phyloP scores from a whole-genome alignment of 1,140 invertebrate species.

The Euglossa dilemma region DNA sequence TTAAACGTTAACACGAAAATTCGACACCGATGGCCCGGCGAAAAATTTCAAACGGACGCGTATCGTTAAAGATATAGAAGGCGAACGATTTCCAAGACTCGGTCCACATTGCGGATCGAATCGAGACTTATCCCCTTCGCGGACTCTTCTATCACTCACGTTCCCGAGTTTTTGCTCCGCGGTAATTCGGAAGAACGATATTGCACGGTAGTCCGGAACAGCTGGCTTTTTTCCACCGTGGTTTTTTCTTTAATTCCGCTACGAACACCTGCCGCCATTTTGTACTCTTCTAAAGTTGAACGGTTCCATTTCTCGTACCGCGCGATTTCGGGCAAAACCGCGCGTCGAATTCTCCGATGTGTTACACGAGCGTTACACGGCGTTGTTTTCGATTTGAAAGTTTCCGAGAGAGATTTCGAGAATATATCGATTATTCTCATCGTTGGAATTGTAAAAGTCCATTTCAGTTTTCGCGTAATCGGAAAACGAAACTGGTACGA shows the following conservation, averaged over 20 bases:
- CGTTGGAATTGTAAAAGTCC: background rate
- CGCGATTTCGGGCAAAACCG: background rate
- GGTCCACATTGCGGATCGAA: constrained; percentile 1
- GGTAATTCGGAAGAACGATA: background rate
- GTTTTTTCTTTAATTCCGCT: background rate
- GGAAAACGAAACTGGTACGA: background rate
- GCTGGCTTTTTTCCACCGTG: background rate
- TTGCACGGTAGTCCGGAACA: background rate
- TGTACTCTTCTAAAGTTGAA: background rate
- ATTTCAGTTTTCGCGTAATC: background rate
- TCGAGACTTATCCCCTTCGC: background rate
- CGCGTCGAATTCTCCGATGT: background rate
- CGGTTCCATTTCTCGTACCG: background rate
- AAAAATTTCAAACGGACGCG: constrained; percentile 8
- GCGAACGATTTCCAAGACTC: no score
- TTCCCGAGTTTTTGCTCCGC: background rate
- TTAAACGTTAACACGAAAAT: constrained; percentile 51
- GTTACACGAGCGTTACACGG: background rate
- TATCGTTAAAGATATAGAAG: background rate
- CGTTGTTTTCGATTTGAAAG: background rate
- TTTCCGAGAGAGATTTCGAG: background rate
- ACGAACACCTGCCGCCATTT: background rate
- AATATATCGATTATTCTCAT: background rate
- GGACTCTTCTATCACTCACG: background rate
- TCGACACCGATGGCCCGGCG: constrained; percentile 1